Conservation (phyloP, 2,797 vertebrate species). For the Peromyscus nudipes region DNA sequence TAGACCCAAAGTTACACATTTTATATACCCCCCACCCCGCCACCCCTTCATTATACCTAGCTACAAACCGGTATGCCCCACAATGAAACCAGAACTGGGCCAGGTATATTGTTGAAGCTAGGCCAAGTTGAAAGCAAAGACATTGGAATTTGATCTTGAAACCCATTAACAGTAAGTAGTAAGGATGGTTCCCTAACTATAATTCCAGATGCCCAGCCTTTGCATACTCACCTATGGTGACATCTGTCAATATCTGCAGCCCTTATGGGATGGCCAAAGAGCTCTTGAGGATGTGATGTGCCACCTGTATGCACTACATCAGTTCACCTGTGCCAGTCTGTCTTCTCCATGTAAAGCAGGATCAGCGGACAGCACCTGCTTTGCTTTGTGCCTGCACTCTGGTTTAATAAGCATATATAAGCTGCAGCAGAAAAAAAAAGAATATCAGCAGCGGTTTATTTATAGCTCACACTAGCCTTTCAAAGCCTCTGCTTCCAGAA, state of each 20-base stretch:
- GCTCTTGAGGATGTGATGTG: slow-evolving; percentile 36
- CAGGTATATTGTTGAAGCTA: background rate
- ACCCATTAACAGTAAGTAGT: slow-evolving; percentile 2
- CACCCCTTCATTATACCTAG: background rate
- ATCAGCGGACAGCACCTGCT: slow-evolving; percentile 66
- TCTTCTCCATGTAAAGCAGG: slow-evolving; percentile 46
- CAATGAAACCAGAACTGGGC: background rate
- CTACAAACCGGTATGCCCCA: background rate
- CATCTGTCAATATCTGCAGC: slow-evolving; percentile 54
- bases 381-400: slow-evolving; percentile 71
- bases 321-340: slow-evolving; percentile 45
- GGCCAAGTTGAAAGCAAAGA: slow-evolving; percentile 65
- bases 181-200: slow-evolving; percentile 13
- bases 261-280: background rate
- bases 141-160: slow-evolving; percentile 64
- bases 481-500: slow-evolving; percentile 86
- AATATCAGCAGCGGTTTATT: slow-evolving; percentile 85
- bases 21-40: background rate
- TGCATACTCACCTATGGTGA: slow-evolving; percentile 53
- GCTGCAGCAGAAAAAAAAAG: slow-evolving; percentile 71
- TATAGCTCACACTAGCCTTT: slow-evolving; percentile 86
- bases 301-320: slow-evolving; percentile 6
- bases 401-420: slow-evolving; percentile 81
- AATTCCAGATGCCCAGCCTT: slow-evolving; percentile 55
- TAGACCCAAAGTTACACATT: background rate